phyloP scores from a whole-genome alignment of 2,888 invertebrate species.

The Sinotaia quadrata region DNA sequence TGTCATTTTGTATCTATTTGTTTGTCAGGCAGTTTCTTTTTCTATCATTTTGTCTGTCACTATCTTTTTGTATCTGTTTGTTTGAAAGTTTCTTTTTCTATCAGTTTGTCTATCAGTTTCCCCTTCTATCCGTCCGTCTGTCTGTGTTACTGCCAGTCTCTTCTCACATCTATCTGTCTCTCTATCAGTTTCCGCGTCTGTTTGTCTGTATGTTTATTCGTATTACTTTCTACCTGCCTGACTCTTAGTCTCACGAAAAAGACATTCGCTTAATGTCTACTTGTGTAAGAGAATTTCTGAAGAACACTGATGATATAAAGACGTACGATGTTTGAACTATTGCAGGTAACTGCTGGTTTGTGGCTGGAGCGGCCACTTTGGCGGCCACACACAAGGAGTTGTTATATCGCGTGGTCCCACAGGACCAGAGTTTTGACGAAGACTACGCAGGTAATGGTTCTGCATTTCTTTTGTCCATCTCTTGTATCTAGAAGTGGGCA shows the following conservation, averaged over 20 bases:
- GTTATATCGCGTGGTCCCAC: constrained; percentile 94
- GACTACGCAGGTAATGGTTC: constrained; percentile 84
- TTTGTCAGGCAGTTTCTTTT: background rate
- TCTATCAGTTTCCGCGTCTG: background rate
- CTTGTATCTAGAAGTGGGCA: background rate
- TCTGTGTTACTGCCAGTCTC: background rate
- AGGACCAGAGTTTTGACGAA: constrained; percentile 87
- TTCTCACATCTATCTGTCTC: background rate
- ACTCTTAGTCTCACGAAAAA: background rate
- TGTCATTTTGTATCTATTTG: background rate
- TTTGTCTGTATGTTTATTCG: background rate
- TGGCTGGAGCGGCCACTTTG: constrained; percentile 96
- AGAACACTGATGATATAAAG: too few relatives aligned
- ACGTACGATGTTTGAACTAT: too few relatives aligned
- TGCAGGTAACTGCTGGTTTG: constrained; percentile 90
- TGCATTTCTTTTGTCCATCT: background rate
- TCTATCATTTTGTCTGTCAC: background rate
- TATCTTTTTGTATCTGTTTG: background rate
- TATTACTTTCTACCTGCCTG: background rate
- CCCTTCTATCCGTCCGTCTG: background rate
- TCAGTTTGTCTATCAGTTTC: background rate
- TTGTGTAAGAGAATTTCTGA: too few relatives aligned
- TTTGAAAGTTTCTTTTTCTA: background rate
- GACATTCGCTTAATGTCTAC: too few relatives aligned
- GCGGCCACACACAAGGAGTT: constrained; percentile 84